Conservation (phyloP, 2,113 vertebrate genomes). For the Mohoua ochrocephala region DNA sequence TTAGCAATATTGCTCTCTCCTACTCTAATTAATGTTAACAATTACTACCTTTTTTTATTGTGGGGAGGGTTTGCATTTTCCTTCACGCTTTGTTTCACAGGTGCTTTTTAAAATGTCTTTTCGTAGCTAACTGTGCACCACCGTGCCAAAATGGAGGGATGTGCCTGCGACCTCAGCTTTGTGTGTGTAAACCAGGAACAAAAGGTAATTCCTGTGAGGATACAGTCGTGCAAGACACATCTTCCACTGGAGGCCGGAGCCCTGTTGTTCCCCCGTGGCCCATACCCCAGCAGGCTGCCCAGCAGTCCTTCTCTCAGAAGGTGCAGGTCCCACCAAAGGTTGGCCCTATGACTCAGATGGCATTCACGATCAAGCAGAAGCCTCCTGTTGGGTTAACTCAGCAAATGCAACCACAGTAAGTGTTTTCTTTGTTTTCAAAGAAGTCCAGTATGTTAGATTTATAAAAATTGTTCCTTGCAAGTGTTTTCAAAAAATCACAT, state of each 20-base stretch:
- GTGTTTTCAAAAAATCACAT: neutral
- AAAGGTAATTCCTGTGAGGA: slow-evolving; percentile 88
- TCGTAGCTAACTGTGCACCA: slow-evolving; percentile 88
- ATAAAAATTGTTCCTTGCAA: neutral
- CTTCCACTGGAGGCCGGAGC: slow-evolving; percentile 71
- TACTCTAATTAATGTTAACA: neutral
- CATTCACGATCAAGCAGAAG: slow-evolving; percentile 86
- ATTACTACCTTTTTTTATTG: neutral
- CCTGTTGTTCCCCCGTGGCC: slow-evolving; percentile 62
- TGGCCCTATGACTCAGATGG: slow-evolving; percentile 82
- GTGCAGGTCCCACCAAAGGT: slow-evolving; percentile 81
- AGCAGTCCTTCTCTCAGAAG: slow-evolving; percentile 76
- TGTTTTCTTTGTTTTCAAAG: slow-evolving; percentile 22
- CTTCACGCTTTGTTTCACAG: neutral
- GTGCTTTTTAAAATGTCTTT: slow-evolving; percentile 24
- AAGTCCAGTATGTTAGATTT: neutral
- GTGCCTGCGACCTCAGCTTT: slow-evolving; percentile 93
- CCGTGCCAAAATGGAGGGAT: slow-evolving; percentile 95
- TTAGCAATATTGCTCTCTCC: neutral
- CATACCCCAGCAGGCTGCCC: slow-evolving; percentile 72
- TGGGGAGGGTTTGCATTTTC: neutral
- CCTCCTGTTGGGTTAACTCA: slow-evolving; percentile 76
- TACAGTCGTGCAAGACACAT: slow-evolving; percentile 67
- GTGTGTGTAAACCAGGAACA: slow-evolving; percentile 92
- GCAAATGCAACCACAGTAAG: slow-evolving; percentile 90